These are phyloP conservation scores for Manis javanica DNA, from an alignment of 2,797 vertebrate genomes.

Conservation along the genomic window DNA sequence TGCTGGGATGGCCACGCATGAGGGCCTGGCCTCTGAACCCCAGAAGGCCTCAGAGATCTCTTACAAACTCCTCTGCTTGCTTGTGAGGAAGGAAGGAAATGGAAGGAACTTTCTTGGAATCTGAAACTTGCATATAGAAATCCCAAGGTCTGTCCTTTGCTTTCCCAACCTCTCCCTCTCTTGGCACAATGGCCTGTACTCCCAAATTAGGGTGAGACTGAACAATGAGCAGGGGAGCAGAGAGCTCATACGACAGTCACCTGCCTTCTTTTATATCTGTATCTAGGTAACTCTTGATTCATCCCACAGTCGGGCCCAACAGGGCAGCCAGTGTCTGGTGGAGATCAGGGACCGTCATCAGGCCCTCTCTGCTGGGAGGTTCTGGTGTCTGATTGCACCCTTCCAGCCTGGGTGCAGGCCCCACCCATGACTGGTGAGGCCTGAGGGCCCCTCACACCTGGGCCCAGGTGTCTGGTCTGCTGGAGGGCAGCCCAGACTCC, in stretches of 20 bases:
- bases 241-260: not conserved
- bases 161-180: not conserved
- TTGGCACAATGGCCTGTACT: not conserved
- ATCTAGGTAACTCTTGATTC: not conserved
- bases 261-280: not conserved
- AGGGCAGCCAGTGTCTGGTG: not conserved
- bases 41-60: not conserved
- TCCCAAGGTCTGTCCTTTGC: not conserved
- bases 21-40: slow-evolving; percentile 16
- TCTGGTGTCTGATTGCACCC: not conserved
- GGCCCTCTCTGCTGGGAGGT: not conserved
- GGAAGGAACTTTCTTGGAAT: not conserved
- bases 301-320: not conserved
- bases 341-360: not conserved
- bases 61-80: slow-evolving; percentile 19
- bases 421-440: not conserved
- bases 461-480: not conserved
- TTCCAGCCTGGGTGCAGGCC: not conserved
- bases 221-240: not conserved
- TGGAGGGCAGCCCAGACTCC: not conserved
- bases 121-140: not conserved
- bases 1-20: slow-evolving; percentile 40
- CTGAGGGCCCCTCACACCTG: not conserved
- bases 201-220: not conserved
- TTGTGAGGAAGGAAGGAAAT: not conserved